These are phyloP conservation scores for Pocota personata DNA, from an alignment of 2,888 invertebrate genomes.

Conservation along the genomic window DNA sequence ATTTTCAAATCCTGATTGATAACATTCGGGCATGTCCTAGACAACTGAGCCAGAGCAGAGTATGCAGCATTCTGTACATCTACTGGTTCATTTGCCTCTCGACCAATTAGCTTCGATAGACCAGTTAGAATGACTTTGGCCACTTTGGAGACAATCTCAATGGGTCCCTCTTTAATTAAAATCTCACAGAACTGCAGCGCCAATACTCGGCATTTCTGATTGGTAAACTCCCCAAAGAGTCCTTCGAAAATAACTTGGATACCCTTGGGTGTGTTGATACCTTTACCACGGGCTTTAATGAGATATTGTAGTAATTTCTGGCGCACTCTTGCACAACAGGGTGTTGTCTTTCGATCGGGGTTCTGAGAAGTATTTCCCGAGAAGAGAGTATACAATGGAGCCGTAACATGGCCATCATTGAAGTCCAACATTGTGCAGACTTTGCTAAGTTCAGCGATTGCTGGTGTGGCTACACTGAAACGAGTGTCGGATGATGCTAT, in stretches of 20 bases:
- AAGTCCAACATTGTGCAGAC: conserved; percentile 89
- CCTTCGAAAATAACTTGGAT: conserved; percentile 96
- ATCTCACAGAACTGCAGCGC: conserved; percentile 92
- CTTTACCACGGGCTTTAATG: conserved; percentile 88
- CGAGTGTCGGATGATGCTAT: conserved; percentile 95
- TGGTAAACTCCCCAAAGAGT: conserved; percentile 92
- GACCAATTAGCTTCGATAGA: conserved; percentile 80
- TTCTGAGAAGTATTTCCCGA: conserved; percentile 83
- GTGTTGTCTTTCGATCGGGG: conserved; percentile 88
- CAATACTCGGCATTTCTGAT: conserved; percentile 90
- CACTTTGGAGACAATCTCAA: conserved; percentile 80
- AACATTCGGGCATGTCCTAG: conserved; percentile 84
- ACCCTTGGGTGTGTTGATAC: conserved; percentile 90
- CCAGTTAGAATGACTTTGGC: conserved; percentile 81
- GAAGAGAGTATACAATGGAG: conserved; percentile 91
- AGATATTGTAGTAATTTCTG: conserved; percentile 93
- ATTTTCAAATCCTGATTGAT: conserved; percentile 87
- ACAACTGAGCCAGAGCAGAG: conserved; percentile 83
- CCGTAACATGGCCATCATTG: conserved; percentile 87
- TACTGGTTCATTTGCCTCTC: conserved; percentile 79
- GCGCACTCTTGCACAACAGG: conserved; percentile 92
- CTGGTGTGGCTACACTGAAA: conserved; percentile 93
- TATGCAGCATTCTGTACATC: conserved; percentile 84
- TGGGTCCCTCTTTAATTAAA: conserved; percentile 88
- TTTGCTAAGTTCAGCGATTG: conserved; percentile 93